Base-by-base conservation (phyloP, 2,888 invertebrate genomes). In the Eupithecia tripunctaria region DNA sequence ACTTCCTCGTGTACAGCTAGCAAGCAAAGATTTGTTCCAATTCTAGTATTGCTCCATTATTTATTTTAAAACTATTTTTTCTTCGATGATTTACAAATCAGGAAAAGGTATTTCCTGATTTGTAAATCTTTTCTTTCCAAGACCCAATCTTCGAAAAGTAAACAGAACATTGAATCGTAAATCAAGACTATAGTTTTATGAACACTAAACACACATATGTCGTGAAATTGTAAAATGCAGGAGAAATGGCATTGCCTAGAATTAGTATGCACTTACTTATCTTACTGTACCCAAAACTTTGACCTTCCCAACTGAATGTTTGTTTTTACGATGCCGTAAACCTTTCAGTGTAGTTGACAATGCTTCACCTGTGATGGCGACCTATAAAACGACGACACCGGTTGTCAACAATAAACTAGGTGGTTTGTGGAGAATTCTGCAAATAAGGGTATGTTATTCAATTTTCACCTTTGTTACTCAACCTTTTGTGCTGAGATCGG, bases 241-340 rank as follows among this genome's bases (percentile, higher is more conserved):
- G 21, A n/a, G 32, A 7, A 18, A 18, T 62, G 15, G 38, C 10
- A 60, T 38, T 59, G 6, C 51, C 38, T n/a, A 29, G 25, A 64
- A 41, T 6, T 15, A 21, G 25, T 25, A 51, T 67, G 66, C 67
- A 72, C 69, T 72, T 74, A 60, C 38, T 47, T 38, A n/a, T 32
- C 59, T 60, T 51, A 75, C 75, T 72, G 75, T 75, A 75, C 70
- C 70, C 56, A 63, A 81, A 82, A 84, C 85, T 88, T 84, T 85
- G 86, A 85, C 86, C 86, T 82, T 81, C 81, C 78, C 81, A 86
- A 85, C 81, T 77, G 81, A 84, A 84, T 82, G 82, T 83, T 87
- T 85, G 85, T 84, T 88, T 89, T 90, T 91, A 91, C 84, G 88
- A 85, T 77, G 84, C 82, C 82, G 84, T 91, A 89, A 91, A 91